Conservation (phyloP, 2,888 invertebrate species). For the Carpatolechia fugitivella region DNA sequence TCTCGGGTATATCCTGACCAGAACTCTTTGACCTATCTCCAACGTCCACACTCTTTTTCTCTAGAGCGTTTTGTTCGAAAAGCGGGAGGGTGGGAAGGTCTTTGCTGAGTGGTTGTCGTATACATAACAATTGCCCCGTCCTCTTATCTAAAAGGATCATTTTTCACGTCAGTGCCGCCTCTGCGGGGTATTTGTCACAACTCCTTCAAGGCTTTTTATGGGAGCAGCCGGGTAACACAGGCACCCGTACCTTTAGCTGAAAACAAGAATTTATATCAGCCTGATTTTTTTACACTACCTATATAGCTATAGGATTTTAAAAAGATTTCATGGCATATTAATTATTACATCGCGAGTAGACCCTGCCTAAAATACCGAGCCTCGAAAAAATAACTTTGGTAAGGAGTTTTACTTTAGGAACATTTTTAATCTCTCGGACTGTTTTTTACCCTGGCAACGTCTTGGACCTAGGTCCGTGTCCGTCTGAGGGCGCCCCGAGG, state of each 20-base stretch:
- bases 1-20: constrained; percentile 22
- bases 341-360: no score
- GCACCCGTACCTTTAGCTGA: constrained; percentile 36
- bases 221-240: constrained; percentile 32
- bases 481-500: no score
- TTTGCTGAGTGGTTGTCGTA: constrained; percentile 37
- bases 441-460: no score
- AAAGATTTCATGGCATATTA: no score
- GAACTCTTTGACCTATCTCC: neutral
- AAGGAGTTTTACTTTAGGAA: no score
- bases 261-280: constrained; percentile 52
- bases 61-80: neutral
- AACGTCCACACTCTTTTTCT: neutral
- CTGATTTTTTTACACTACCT: constrained; percentile 10
- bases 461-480: no score
- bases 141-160: constrained; percentile 71
- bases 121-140: constrained; percentile 65
- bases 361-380: no score
- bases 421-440: no score
- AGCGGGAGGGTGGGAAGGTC: constrained; percentile 9
- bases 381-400: no score
- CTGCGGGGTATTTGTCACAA: constrained; percentile 65
- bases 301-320: no score
- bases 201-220: constrained; percentile 65
- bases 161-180: constrained; percentile 71